Conservation (phyloP, 30 jellyfish, hydroid and myxozoan species). For the Haliclystus octoradiatus region DNA sequence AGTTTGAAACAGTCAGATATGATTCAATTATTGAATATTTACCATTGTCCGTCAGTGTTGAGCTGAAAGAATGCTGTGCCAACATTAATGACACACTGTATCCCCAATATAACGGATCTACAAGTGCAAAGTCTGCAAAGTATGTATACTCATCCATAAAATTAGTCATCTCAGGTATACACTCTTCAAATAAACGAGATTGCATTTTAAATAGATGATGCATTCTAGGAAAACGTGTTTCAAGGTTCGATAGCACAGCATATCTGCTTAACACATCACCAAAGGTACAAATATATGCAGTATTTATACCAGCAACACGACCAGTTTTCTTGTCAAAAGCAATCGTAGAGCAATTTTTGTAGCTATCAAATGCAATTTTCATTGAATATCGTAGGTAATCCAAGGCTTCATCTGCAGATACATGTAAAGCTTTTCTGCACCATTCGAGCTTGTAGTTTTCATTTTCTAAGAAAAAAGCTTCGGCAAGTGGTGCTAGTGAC, state of each 20-base stretch:
- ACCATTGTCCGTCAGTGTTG: no score
- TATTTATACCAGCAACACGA: neutral
- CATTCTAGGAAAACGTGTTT: neutral
- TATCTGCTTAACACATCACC: neutral
- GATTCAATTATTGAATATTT: no score
- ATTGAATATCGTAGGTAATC: neutral
- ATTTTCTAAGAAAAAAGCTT: neutral
- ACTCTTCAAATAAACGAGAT: no score
- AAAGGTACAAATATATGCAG: neutral
- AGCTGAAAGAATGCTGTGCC: no score
- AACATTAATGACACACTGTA: neutral
- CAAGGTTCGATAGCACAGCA: neutral
- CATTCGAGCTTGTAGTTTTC: neutral
- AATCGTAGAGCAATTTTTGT: neutral
- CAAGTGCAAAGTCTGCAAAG: neutral
- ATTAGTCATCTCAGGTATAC: neutral
- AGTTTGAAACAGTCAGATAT: no score
- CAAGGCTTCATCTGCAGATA: neutral
- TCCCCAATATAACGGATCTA: neutral
- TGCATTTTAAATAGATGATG: neutral
- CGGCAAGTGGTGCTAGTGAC: neutral
- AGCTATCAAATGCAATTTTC: neutral
- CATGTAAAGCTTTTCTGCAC: neutral
- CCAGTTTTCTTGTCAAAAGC: neutral
- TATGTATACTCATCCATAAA: no score